A percentile compares a stretch with the other conserved stretches of the same genome.
Conservation (phyloP, 2,113 vertebrate species). For the Pachycephala philippinensis region DNA sequence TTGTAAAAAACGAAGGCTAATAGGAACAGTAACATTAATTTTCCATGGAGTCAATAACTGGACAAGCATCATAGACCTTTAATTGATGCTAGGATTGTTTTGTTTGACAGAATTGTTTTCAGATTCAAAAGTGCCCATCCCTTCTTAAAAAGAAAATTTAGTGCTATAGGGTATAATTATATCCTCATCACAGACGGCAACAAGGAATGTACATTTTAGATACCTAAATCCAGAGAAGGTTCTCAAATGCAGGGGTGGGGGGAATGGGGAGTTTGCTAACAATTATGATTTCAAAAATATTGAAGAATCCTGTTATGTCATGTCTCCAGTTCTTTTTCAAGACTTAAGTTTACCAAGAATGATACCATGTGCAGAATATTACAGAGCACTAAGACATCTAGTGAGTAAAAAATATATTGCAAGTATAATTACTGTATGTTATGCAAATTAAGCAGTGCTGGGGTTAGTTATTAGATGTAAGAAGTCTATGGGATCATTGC, state of each 20-base stretch:
- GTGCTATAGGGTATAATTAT: background rate
- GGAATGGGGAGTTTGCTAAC: background rate
- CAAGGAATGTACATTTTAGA: background rate
- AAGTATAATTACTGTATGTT: background rate
- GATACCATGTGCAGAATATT: background rate
- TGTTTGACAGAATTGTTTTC: background rate
- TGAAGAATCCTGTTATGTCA: background rate
- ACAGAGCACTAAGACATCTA: background rate
- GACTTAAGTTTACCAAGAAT: background rate
- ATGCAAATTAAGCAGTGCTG: background rate
- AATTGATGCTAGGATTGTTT: background rate
- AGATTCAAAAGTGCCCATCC: background rate
- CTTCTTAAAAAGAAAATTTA: background rate
- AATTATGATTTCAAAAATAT: background rate
- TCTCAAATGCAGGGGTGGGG: background rate
- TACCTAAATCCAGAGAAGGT: background rate
- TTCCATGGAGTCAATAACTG: background rate
- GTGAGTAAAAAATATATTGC: background rate
- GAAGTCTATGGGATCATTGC: background rate
- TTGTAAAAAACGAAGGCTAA: background rate
- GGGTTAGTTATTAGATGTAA: background rate
- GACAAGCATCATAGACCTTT: background rate
- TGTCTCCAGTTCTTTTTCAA: background rate
- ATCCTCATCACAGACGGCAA: background rate
- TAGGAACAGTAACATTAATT: background rate